These are phyloP conservation scores for Perca fluviatilis DNA, from an alignment of 2,113 vertebrate species.

Conservation along the genomic window DNA sequence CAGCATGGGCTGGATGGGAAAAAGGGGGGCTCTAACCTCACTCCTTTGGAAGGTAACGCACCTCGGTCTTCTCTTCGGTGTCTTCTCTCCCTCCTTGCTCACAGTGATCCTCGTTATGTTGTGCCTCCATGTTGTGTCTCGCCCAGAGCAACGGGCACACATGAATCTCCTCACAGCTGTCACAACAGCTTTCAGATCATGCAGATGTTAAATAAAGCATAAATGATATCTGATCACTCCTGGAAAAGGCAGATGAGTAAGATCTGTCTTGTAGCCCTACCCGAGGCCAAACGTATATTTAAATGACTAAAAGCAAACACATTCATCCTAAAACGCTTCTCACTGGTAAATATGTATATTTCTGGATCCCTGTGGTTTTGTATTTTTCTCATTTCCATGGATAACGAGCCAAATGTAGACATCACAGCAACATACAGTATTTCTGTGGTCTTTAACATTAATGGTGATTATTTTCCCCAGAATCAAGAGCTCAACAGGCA, in stretches of 20 bases:
- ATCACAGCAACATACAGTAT: not conserved
- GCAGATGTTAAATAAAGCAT: accelerated
- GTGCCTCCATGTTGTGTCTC: constrained; percentile 4
- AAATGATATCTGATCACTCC: not conserved
- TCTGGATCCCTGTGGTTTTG: not conserved
- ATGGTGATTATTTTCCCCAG: too few species aligned
- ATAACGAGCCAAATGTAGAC: not conserved
- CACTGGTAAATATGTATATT: not conserved
- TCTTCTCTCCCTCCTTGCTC: constrained; percentile 61
- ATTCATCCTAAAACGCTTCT: not conserved
- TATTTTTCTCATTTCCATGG: not conserved
- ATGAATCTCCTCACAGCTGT: constrained; percentile 10
- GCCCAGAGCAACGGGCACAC: constrained; percentile 39
- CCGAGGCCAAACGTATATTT: not conserved
- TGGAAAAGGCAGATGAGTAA: not conserved
- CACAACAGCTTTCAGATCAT: constrained; percentile 42
- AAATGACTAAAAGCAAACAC: not conserved
- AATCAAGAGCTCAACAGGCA: too few species aligned
- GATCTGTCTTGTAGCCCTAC: not conserved
- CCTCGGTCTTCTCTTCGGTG: constrained; percentile 60
- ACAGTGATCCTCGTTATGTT: constrained; percentile 7
- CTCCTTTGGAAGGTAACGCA: constrained; percentile 98
- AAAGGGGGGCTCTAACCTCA: constrained; percentile 99
- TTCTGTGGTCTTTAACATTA: too few species aligned
- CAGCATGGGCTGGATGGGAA: constrained; percentile 99